A percentile compares a stretch with the other conserved stretches of the same genome.
Evolutionary conservation across 2,797 vertebrate species (phyloP).

Genomic region (Hyperoplus lanceolatus): DNA sequence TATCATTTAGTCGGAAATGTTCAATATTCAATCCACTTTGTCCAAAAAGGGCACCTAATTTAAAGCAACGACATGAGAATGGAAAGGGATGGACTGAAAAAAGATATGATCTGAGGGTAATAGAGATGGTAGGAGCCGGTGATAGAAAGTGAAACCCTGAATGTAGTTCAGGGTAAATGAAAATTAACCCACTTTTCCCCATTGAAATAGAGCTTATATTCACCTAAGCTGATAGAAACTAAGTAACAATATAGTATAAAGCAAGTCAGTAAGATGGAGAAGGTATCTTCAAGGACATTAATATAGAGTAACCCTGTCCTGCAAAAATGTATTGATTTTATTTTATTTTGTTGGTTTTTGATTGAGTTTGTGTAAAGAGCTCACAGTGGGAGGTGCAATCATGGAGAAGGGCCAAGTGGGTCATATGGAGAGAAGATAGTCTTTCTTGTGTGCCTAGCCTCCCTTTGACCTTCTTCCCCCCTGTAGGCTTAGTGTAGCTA

Average conservation of each 20-base stretch:
- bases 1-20: background rate
- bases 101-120: conserved; percentile 1
- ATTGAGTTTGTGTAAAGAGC: conserved; percentile 12
- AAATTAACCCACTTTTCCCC: conserved; percentile 51
- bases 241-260: background rate
- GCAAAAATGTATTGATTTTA: conserved; percentile 20
- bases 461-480: conserved; percentile 70
- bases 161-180: conserved; percentile 28
- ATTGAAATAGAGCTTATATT: conserved; percentile 48
- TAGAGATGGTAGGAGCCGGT: conserved; percentile 6
- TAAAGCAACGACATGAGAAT: background rate
- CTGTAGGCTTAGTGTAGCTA: conserved; percentile 65
- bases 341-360: conserved; percentile 15
- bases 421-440: conserved; percentile 61
- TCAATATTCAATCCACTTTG: too few species aligned
- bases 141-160: conserved; percentile 6
- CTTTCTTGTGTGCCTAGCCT: conserved; percentile 69
- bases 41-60: background rate
- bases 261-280: background rate
- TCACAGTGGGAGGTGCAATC: background rate
- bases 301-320: background rate
- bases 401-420: conserved; percentile 45
- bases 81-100: background rate
- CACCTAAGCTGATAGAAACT: conserved; percentile 13
- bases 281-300: conserved; percentile 1